Percentiles rank a stretch among this genome's conserved stretches.
phyloP scores from a whole-genome alignment of 2,888 invertebrate species.

The Clusia tigrina region DNA sequence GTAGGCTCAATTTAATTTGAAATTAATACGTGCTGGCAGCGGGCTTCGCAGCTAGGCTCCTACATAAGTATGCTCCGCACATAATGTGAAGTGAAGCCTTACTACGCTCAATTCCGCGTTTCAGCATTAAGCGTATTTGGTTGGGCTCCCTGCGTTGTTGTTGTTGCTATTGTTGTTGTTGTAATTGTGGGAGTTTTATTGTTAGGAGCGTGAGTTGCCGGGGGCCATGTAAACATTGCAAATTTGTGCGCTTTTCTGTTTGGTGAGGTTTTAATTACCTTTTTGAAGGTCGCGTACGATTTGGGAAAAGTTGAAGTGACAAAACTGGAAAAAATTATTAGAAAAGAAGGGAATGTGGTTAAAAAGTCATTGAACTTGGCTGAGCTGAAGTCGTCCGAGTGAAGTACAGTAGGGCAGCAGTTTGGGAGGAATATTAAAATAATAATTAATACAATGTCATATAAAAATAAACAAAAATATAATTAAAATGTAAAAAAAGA shows the following conservation, averaged over 20 bases:
- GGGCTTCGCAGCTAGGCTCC: background rate
- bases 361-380: background rate
- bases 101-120: background rate
- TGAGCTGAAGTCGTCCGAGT: too few species aligned
- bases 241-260: background rate
- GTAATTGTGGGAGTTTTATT: background rate
- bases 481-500: too few species aligned
- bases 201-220: background rate
- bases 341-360: too few species aligned
- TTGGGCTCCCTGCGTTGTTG: background rate
- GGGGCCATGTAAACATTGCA: conserved; percentile 7
- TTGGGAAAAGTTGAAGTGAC: background rate
- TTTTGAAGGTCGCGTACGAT: background rate
- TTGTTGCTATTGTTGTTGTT: background rate
- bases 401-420: too few species aligned
- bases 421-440: too few species aligned
- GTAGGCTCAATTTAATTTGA: background rate
- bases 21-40: background rate
- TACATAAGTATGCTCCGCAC: background rate
- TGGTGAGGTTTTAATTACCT: background rate
- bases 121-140: background rate
- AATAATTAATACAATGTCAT: too few species aligned
- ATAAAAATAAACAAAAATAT: too few species aligned
- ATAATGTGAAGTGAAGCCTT: background rate
- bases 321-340: too few species aligned